Base-by-base conservation (phyloP, 1,140 invertebrate genomes). In the Drosophila tani region DNA sequence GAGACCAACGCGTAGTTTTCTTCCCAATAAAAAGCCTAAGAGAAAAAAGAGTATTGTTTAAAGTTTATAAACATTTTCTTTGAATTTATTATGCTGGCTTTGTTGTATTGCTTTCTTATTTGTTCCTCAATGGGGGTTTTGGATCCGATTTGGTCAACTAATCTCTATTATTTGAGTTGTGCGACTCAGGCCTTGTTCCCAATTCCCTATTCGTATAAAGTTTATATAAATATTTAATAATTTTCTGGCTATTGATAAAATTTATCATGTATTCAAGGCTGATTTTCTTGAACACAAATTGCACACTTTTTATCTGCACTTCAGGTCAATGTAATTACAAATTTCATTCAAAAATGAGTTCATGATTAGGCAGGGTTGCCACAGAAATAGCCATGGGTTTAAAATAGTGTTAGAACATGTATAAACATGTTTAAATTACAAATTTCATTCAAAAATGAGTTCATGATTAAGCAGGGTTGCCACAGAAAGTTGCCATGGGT, bases 21-120 rank as follows among this genome's bases (percentile, higher is more conserved):
- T n/a, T n/a, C n/a, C n/a, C n/a, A n/a, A n/a, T n/a, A n/a, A n/a
- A n/a, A n/a, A n/a, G n/a, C n/a, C n/a, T n/a, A n/a, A n/a, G n/a
- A n/a, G n/a, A n/a, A n/a, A 14, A 21, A 62, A 51, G 27, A 9
- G 2, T 49, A 35, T 3, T 11, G 7, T 43, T 32, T 38, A 27
- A 50, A 29, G 38, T 69, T 51, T 65, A 29, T 55, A 70, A 69
- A 53, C 63, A 69, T 35, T 29, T 38, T 67, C 29, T 38, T 51
- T 32, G 21, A 29, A 38, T 69, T 69, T 69, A 69, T 69, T 69
- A 27, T 53, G 66, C 40, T 14, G 27, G 19, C 5, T 50, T 32
- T 35, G 32, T 43, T 45, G 11, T 15, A 58, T 29, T 51, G 47
- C 19, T 19, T 51, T 24, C 19, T 38, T n/a, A 51, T 21, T 14